A percentile compares a stretch with the other conserved stretches of the same genome.
phyloP scores from a whole-genome alignment of 2,888 invertebrate species.

The Tupiocoris notatus region DNA sequence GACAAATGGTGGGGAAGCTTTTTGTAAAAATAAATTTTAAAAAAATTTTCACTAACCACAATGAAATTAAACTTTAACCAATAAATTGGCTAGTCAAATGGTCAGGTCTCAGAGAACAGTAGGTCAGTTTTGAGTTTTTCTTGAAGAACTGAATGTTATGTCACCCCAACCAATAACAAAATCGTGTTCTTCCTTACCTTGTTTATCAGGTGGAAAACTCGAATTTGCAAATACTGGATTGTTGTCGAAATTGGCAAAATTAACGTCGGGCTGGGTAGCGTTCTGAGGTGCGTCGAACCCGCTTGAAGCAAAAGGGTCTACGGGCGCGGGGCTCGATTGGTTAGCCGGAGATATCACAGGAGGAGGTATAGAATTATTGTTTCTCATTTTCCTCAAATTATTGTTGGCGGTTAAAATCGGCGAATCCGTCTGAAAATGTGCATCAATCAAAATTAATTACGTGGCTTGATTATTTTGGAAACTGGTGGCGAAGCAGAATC shows the following conservation, averaged over 20 bases:
- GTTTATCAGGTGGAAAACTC: not conserved
- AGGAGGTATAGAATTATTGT: constrained; percentile 35
- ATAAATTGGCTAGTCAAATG: too few species aligned
- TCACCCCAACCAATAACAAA: not conserved
- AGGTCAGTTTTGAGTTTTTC: too few species aligned
- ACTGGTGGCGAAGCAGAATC: too few species aligned
- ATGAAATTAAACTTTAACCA: too few species aligned
- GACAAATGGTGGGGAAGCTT: too few species aligned
- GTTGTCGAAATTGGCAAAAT: constrained; percentile 71
- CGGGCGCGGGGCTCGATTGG: constrained; percentile 6
- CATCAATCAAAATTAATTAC: too few species aligned
- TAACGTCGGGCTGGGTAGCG: constrained; percentile 17
- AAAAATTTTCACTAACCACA: too few species aligned
- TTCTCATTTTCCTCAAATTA: constrained; percentile 36
- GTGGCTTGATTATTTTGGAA: too few species aligned
- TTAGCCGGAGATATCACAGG: constrained; percentile 14
- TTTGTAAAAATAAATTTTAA: too few species aligned
- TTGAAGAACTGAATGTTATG: too few species aligned
- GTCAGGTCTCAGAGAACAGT: too few species aligned
- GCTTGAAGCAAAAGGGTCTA: constrained; percentile 46
- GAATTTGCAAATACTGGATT: constrained; percentile 64
- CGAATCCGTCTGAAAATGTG: constrained; percentile 17
- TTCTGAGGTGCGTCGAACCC: constrained; percentile 25
- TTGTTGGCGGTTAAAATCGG: constrained; percentile 27
- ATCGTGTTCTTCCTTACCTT: constrained; percentile 7